Base-by-base conservation (phyloP, 1,140 invertebrate species). In the Drosophila teissieri region DNA sequence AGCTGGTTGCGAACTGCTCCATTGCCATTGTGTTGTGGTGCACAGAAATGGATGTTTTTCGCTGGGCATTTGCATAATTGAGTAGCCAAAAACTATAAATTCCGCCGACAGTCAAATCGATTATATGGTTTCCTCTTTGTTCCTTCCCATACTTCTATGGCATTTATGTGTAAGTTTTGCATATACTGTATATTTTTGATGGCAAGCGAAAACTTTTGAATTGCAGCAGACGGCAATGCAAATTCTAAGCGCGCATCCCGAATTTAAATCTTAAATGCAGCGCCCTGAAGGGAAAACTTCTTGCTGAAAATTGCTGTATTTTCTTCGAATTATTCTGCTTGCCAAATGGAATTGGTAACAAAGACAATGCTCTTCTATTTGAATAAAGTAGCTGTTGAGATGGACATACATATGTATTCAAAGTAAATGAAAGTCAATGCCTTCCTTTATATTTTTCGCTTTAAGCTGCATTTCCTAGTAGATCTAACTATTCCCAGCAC, bases 51-150 rank as follows among this genome's bases (percentile, higher is more conserved):
- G 14, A 49, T 49, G 62, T 57, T 78, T 78, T 53, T 69, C 53
- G 24, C 44, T 44, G 31, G 52, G 17, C 6, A 75, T 80, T 80
- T 80, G 72, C 76, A 80, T 76, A 80, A 79, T 80, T 80, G 52
- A 75, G 53, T 44, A 56, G 53, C 51, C 58, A 12, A 74, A 74
- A 73, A 63, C 49, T 39, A 31, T 56, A 14, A 79, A 58, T 55
- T 46, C n/a, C 36, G 44, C 42, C 54, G 54, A 24, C 62, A 58
- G 53, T 65, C 54, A 57, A 49, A 65, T 40, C 44, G 22, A 48
- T 65, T 57, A 56, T 48, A 57, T 57, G 53, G 14, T 34, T 51
- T 51, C 31, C n/a, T 46, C 48, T 17, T 15, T 51, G 27, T 34
- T 51, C 15, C n/a, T 17, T 31, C 12, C 17, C 49, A 52, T 14